A percentile compares a stretch with the other conserved stretches of the same genome.
phyloP scores from a whole-genome alignment of 2,797 vertebrate genomes.

The Sebastes minor region DNA sequence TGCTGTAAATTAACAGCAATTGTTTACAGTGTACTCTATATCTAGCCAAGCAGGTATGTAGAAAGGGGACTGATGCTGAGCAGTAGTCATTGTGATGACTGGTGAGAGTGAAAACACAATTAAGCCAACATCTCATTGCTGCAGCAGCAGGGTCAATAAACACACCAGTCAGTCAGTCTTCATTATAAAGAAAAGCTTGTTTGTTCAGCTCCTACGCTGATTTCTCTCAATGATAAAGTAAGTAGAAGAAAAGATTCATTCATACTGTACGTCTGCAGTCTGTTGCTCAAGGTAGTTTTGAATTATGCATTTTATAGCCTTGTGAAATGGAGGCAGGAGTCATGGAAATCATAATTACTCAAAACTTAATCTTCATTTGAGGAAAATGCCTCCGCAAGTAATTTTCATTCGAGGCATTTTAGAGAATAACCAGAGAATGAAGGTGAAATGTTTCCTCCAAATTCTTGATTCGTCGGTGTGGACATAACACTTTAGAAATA shows the following conservation, averaged over 20 bases:
- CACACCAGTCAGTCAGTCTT: constrained; percentile 10
- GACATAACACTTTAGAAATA: not conserved
- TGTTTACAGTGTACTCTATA: not conserved
- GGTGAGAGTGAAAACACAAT: constrained; percentile 27
- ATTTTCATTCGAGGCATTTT: not conserved
- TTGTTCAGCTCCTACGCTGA: constrained; percentile 22
- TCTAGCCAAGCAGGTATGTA: not conserved
- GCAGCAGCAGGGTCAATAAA: constrained; percentile 30
- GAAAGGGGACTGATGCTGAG: constrained; percentile 8
- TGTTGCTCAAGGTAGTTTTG: constrained; percentile 57
- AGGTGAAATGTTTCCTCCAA: not conserved
- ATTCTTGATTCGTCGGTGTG: not conserved
- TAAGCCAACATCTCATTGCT: not conserved
- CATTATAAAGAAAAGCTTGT: not conserved
- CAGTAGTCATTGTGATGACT: constrained; percentile 7
- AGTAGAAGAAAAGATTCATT: constrained; percentile 15
- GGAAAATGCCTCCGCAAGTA: not conserved
- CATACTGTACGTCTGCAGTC: constrained; percentile 51
- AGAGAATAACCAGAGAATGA: not conserved
- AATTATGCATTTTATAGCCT: constrained; percentile 57
- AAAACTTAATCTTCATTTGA: constrained; percentile 2
- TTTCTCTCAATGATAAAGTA: constrained; percentile 38
- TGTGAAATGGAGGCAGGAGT: constrained; percentile 40
- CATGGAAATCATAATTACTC: constrained; percentile 6
- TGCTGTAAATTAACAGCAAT: too few relatives aligned